Evolutionary conservation across 2,797 vertebrate species (phyloP).

Genomic region (Myotis daubentonii): DNA sequence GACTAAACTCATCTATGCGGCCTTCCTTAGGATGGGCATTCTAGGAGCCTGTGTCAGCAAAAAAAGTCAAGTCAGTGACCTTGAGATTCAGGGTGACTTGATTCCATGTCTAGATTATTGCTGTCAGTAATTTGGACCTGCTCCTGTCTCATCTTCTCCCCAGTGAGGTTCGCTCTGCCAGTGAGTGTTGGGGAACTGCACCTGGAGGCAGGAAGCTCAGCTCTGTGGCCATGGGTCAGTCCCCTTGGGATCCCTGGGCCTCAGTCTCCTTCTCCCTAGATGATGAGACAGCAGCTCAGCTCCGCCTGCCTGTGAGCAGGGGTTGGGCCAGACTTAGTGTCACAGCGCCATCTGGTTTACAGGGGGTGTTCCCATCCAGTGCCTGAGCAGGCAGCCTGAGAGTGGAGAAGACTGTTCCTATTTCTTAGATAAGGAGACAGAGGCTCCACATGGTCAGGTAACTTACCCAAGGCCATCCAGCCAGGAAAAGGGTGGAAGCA

Average conservation of each 20-base stretch:
- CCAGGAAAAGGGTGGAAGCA: not conserved
- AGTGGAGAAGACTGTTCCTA: not conserved
- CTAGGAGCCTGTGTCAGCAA: not conserved
- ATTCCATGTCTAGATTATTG: conserved; percentile 3
- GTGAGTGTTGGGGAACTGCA: not conserved
- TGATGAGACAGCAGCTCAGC: not conserved
- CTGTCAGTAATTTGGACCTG: not conserved
- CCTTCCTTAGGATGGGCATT: not conserved
- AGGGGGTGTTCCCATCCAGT: not conserved
- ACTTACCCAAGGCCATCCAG: not conserved
- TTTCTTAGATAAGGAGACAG: not conserved
- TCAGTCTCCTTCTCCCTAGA: not conserved
- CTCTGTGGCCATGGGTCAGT: not conserved
- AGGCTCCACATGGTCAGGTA: not conserved
- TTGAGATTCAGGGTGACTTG: not conserved
- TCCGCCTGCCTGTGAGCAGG: not conserved
- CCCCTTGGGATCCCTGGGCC: not conserved
- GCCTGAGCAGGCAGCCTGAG: not conserved
- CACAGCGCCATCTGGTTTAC: not conserved
- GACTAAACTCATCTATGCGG: not conserved
- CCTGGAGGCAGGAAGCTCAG: not conserved
- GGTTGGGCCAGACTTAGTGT: not conserved
- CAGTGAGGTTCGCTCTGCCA: not conserved
- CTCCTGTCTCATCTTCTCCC: not conserved
- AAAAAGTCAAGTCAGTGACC: not conserved